phyloP scores from a whole-genome alignment of 2,888 invertebrate genomes.

The Encarsia formosa region DNA sequence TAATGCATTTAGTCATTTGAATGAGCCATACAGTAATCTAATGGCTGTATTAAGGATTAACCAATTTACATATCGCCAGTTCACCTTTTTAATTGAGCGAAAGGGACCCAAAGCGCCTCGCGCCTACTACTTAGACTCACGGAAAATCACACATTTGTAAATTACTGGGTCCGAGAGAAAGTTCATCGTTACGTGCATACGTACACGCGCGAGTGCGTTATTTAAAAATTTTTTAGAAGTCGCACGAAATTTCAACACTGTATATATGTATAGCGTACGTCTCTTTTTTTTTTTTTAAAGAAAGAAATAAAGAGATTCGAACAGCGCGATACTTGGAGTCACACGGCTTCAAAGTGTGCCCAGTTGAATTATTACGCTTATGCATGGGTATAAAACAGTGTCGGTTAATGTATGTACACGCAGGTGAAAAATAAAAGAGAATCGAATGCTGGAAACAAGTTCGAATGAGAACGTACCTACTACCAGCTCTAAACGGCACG shows the following conservation, averaged over 20 bases:
- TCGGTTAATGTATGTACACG: not conserved
- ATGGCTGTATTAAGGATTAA: conserved; percentile 5
- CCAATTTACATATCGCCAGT: conserved; percentile 12
- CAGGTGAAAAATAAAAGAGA: too few relatives aligned
- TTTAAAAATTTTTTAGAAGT: conserved; percentile 10
- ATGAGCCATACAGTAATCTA: not conserved
- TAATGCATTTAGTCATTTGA: conserved; percentile 10
- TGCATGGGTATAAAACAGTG: not conserved
- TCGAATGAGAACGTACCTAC: too few relatives aligned
- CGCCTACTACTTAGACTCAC: too few relatives aligned
- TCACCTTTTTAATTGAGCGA: conserved; percentile 5
- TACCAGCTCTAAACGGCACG: too few relatives aligned
- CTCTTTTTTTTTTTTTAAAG: too few relatives aligned
- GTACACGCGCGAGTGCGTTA: conserved; percentile 1
- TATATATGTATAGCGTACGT: too few relatives aligned
- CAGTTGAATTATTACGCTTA: conserved; percentile 3
- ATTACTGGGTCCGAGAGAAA: conserved; percentile 7
- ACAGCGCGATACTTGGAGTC: not conserved
- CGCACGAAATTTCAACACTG: conserved; percentile 17
- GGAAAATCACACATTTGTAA: not conserved
- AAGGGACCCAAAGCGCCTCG: too few relatives aligned
- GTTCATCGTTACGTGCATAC: conserved; percentile 9
- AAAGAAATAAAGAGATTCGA: not conserved
- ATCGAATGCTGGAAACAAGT: too few relatives aligned
- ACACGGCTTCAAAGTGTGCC: not conserved